Percentiles rank a stretch among this genome's conserved stretches.
These are phyloP conservation scores for Apostichopus parvimensis DNA, from an alignment of 35 echinoderm and acorn worm genomes.

Conservation along the genomic window DNA sequence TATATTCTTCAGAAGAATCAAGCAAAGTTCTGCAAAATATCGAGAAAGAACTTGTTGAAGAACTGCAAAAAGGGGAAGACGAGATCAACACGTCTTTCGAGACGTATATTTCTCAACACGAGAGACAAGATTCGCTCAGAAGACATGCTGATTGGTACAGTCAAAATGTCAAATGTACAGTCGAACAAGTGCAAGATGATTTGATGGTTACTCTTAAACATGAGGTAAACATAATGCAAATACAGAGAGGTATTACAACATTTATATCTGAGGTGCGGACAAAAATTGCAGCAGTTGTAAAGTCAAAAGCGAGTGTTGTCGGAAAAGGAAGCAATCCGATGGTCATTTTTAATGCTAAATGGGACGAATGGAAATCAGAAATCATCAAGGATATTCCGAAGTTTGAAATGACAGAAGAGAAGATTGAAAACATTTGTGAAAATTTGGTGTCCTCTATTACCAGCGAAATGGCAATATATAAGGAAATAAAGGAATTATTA, in stretches of 20 bases:
- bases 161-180: not conserved
- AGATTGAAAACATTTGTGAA: conserved; percentile 5
- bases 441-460: not conserved
- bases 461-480: not conserved
- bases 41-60: too few species aligned
- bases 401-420: not conserved
- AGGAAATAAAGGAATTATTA: not conserved
- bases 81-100: not conserved
- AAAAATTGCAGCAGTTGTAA: not conserved
- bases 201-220: not conserved
- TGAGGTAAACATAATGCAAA: not conserved
- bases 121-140: not conserved
- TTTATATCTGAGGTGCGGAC: not conserved
- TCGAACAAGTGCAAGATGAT: not conserved
- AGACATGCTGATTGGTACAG: not conserved
- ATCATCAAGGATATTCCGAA: not conserved
- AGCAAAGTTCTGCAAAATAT: too few species aligned
- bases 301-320: not conserved
- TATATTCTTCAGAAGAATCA: not conserved
- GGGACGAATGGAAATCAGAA: not conserved
- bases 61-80: too few species aligned
- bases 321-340: not conserved
- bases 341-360: not conserved
- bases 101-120: not conserved
- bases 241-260: not conserved